Evolutionary conservation across 2,888 invertebrate genomes (phyloP).

Genomic region (Nudaria mundana): DNA sequence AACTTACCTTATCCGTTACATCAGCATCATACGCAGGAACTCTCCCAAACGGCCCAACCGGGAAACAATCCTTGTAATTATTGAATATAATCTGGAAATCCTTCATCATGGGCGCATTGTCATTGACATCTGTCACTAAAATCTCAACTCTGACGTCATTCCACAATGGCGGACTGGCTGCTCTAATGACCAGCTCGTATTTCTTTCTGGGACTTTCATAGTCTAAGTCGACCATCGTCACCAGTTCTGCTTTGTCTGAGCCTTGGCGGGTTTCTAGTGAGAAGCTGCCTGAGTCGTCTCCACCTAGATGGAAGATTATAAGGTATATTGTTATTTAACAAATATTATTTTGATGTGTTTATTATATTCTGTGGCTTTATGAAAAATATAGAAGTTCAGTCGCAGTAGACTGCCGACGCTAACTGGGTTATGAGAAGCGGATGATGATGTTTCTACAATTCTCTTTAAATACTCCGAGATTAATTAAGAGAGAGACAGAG

Average conservation of each 20-base stretch:
- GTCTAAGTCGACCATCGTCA: constrained; percentile 95
- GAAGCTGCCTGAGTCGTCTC: constrained; percentile 94
- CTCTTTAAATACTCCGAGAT: too few relatives aligned
- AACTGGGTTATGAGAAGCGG: too few relatives aligned
- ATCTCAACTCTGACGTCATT: constrained; percentile 94
- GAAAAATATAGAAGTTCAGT: too few relatives aligned
- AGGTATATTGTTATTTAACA: too few relatives aligned
- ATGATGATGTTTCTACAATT: too few relatives aligned
- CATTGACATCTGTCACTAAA: constrained; percentile 95
- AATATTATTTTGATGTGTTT: too few relatives aligned
- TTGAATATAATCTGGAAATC: constrained; percentile 97
- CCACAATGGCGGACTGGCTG: constrained; percentile 93
- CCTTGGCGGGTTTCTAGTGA: constrained; percentile 90
- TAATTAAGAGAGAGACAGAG: too few relatives aligned
- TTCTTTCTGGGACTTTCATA: constrained; percentile 96
- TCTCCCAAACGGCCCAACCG: constrained; percentile 93
- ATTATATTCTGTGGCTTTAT: too few relatives aligned
- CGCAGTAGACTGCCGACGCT: too few relatives aligned
- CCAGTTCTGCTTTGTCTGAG: constrained; percentile 91
- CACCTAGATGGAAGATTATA: constrained; percentile 76
- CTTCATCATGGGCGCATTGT: constrained; percentile 94
- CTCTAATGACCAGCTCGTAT: constrained; percentile 93
- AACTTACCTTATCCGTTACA: constrained; percentile 89
- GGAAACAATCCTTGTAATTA: constrained; percentile 96
- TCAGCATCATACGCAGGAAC: constrained; percentile 98